These are phyloP conservation scores for Camelus bactrianus DNA, from an alignment of 2,113 vertebrate genomes.

Conservation along the genomic window DNA sequence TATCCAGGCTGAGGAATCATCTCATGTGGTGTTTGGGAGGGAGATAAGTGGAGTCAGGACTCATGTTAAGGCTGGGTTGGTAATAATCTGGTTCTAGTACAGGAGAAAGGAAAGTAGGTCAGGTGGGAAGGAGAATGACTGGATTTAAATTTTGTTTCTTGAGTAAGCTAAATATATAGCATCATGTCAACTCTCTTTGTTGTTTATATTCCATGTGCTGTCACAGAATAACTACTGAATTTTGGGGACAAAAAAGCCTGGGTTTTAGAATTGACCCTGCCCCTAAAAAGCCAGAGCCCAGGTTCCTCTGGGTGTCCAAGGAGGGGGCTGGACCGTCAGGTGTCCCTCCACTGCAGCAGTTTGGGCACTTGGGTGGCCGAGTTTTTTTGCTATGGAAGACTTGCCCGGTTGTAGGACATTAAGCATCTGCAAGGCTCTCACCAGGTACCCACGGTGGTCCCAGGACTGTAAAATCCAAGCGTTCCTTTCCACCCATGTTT, in stretches of 20 bases:
- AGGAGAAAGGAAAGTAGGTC: neutral
- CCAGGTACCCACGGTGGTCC: neutral
- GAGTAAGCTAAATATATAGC: neutral
- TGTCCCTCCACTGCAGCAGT: neutral
- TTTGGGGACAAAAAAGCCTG: neutral
- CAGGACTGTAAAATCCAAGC: too few species aligned
- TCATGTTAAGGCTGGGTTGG: neutral
- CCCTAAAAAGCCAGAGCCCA: neutral
- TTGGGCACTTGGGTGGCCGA: neutral
- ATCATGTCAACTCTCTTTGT: neutral
- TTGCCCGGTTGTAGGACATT: neutral
- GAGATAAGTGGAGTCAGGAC: neutral
- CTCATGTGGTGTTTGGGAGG: neutral
- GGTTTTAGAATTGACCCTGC: neutral
- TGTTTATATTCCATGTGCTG: neutral
- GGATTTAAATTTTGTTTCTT: slow-evolving; percentile 53
- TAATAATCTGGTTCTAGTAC: neutral
- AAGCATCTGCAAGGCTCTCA: neutral
- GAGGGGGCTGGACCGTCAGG: too few species aligned
- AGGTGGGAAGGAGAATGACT: neutral
- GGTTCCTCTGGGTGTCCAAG: neutral
- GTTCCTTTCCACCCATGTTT: neutral
- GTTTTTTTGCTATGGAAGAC: neutral
- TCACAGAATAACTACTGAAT: neutral
- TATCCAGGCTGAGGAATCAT: neutral